Percentiles rank a stretch among this genome's conserved stretches.
These are phyloP conservation scores for Ostrea denselamellosa DNA, from an alignment of 1,140 invertebrate genomes.

Conservation along the genomic window DNA sequence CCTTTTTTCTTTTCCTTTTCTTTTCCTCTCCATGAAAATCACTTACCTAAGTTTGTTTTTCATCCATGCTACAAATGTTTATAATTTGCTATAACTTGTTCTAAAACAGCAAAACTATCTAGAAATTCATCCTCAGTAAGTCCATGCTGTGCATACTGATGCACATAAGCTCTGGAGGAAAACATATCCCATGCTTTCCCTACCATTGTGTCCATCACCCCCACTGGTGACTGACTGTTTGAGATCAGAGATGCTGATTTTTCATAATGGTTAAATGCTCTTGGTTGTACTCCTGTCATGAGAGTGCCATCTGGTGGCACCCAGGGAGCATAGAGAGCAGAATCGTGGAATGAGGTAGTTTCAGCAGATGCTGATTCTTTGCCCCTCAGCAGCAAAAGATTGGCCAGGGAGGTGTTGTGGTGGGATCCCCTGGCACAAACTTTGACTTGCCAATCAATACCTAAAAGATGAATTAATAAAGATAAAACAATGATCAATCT, in stretches of 20 bases:
- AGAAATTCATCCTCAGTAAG: conserved; percentile 77
- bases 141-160: conserved; percentile 78
- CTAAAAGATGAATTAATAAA: conserved; percentile 59
- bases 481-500: too few relatives aligned
- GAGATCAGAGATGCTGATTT: conserved; percentile 74
- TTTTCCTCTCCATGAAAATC: too few relatives aligned
- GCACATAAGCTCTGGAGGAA: conserved; percentile 76
- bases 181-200: conserved; percentile 79
- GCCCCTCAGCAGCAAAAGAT: conserved; percentile 73
- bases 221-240: conserved; percentile 72
- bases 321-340: conserved; percentile 74
- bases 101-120: conserved; percentile 77
- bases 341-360: conserved; percentile 66
- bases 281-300: conserved; percentile 63
- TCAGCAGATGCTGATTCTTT: conserved; percentile 67
- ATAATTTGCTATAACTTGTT: conserved; percentile 77
- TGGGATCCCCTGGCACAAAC: conserved; percentile 55
- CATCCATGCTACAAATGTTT: conserved; percentile 66
- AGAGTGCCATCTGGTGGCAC: conserved; percentile 64
- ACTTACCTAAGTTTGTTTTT: neutral
- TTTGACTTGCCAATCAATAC: conserved; percentile 77
- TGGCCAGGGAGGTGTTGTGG: conserved; percentile 72
- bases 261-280: conserved; percentile 75
- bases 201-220: conserved; percentile 70
- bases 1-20: too few relatives aligned